Conservation (phyloP, 1,140 invertebrate genomes). For the Drosophila lacertosa region DNA sequence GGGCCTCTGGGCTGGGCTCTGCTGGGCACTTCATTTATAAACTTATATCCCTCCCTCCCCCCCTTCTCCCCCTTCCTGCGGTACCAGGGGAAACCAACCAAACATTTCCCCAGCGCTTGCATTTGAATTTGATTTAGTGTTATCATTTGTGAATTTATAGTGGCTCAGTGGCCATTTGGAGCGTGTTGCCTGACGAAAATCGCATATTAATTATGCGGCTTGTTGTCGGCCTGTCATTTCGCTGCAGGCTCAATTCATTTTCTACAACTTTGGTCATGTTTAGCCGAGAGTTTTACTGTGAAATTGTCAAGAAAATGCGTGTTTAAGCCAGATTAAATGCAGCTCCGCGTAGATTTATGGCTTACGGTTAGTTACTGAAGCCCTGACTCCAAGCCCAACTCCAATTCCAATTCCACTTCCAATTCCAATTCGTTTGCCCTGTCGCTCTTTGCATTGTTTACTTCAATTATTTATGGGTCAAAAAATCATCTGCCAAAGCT, state of each 20-base stretch:
- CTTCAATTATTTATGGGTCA: constrained; percentile 76
- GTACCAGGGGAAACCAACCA: background rate
- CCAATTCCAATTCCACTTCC: background rate
- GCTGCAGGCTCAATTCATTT: constrained; percentile 47
- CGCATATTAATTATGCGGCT: constrained; percentile 70
- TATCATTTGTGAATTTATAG: constrained; percentile 71
- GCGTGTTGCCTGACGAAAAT: constrained; percentile 40
- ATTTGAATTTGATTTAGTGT: constrained; percentile 70
- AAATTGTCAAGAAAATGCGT: constrained; percentile 81
- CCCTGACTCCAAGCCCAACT: background rate
- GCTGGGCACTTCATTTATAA: constrained; percentile 42
- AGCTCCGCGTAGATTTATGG: constrained; percentile 65
- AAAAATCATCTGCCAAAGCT: constrained; percentile 50
- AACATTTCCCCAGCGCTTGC: constrained; percentile 6
- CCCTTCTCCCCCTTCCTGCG: too few species aligned
- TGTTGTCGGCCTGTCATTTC: constrained; percentile 44
- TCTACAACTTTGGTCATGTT: constrained; percentile 51
- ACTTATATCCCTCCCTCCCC: constrained; percentile 2
- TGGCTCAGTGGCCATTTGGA: constrained; percentile 24
- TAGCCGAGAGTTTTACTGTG: constrained; percentile 67
- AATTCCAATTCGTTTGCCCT: constrained; percentile 48
- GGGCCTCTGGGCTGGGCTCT: background rate
- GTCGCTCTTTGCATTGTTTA: constrained; percentile 63
- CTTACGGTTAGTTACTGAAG: constrained; percentile 15
- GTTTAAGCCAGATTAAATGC: constrained; percentile 80